Conservation (phyloP, 1,140 invertebrate genomes). For the Hyposmocoma kahamanoa region DNA sequence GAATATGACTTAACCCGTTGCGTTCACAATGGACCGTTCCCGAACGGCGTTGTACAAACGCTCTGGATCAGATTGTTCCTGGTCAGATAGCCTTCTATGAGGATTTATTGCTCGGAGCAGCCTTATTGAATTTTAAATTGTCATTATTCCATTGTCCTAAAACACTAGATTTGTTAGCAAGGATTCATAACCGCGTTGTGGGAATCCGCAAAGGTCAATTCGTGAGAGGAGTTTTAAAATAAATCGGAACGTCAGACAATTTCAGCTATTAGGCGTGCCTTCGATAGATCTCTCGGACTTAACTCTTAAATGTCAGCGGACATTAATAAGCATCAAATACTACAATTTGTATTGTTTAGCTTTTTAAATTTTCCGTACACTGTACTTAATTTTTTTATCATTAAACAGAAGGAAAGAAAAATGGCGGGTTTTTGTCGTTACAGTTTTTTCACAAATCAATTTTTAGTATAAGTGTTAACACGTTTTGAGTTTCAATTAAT, state of each 20-base stretch:
- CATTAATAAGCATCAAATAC: constrained; percentile 2
- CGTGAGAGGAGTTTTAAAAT: constrained; percentile 17
- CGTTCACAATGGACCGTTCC: constrained; percentile 37
- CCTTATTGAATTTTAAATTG: constrained; percentile 60
- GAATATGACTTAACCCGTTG: constrained; percentile 35
- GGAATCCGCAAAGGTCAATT: constrained; percentile 21
- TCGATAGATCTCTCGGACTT: constrained; percentile 11
- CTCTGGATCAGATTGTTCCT: constrained; percentile 55
- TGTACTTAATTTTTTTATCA: no score
- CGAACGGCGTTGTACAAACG: constrained; percentile 8
- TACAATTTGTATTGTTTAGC: no score
- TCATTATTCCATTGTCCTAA: constrained; percentile 56
- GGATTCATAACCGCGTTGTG: constrained; percentile 19
- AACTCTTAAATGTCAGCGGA: constrained; percentile 18
- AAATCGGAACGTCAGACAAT: constrained; percentile 20
- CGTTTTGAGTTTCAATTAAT: no score
- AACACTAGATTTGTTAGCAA: constrained; percentile 7
- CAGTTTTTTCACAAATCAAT: no score
- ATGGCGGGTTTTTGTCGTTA: no score
- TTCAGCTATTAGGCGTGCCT: constrained; percentile 16
- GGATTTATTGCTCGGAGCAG: constrained; percentile 56
- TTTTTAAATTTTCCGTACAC: no score
- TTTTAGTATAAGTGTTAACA: no score
- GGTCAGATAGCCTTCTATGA: constrained; percentile 59
- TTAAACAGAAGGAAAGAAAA: no score